Base-by-base conservation (phyloP, 1,140 invertebrate species). In the Portunus trituberculatus region DNA sequence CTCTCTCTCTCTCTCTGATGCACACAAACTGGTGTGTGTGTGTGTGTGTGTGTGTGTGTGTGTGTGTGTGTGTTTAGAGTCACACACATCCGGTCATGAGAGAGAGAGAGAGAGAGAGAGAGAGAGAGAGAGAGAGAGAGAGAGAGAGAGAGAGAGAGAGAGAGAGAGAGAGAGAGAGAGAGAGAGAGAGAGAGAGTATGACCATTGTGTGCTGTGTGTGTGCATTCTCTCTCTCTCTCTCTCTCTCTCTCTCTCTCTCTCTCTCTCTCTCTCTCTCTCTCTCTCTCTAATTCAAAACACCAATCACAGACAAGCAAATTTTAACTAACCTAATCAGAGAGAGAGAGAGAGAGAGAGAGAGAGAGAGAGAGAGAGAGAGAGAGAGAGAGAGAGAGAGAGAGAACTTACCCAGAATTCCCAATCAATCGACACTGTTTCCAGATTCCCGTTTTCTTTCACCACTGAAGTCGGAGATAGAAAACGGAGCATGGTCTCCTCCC, bases 351-450 rank as follows among this genome's bases (percentile, higher is more conserved):
- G 52, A 59, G 52, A 59, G 52, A 59, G 52, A 59, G 52, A 59
- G 52, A 59, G 52, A 59, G 52, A 59, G 52, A 59, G 52, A 59
- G 52, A 59, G 52, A 59, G 52, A 59, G 52, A 59, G 90, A 91
- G 90, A 91, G 90, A 92, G 52, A 92, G 91, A 92, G 52, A 76
- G 91, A 92, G 52, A 67, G 91, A 76, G 52, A 92, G 46, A 76
- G 52, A 32, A 92, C 91, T 92, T 32, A 92, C 91, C 91, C 91
- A 92, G 76, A 92, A 92, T 16, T 92, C 91, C 31, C 52, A 67
- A 32, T 92, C 91, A 31, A 92, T 92, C 45, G 91, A 29, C n/a
- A 92, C 91, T 6, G 91, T 92, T 32, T 92, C 91, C 12, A n/a
- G 31, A 29, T 28, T 92, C 29, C 91, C 91, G 28, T 92, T 92